Evolutionary conservation across 2,888 invertebrate genomes (phyloP), one percentile per base, ranked within the genome.

Genomic region (Cantharis nigra): DNA sequence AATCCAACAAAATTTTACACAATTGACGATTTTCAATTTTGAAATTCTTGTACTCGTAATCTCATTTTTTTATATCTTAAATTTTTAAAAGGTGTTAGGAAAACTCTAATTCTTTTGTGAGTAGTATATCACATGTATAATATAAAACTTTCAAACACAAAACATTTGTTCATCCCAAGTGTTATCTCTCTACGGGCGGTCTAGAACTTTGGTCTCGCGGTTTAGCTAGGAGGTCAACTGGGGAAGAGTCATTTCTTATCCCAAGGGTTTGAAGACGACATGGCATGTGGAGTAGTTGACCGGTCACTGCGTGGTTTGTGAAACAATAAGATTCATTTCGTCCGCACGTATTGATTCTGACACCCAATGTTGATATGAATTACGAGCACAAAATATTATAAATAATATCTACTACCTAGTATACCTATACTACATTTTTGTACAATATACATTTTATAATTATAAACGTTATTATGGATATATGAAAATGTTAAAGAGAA

Each of bases 281-380:
- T 79, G 79, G 81, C 81, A 82, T 81, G 80, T 80, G 80, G 79
- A 79, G 80, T 80, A 79, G 80, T 80, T 80, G 81, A 79, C 80
- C 81, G 80, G 77, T 75, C 76, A 71, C 73, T 77, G 78, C 77
- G 74, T 74, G 78, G 78, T 78, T 79, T 79, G 80, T 72, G 70
- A 81, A 78, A 81, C 82, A 83, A 83, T 82, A 79, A 78, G 80
- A 82, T 82, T 81, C 82, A 72, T 74, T 77, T 74, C 76, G 70
- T 70, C 79, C 78, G 74, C 75, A 78, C 74, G 80, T 82, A 82
- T 82, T 78, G 82, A 82, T 82, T 81, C 76, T 76, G 71, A 71
- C 76, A 72, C 72, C 73, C 79, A 78, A 81, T 49, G n/a, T n/a
- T n/a, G 49, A 7, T 49, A 49, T 49, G n/a, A 49, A 49, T 49